These are phyloP conservation scores for Caenorhabditis plicata DNA, from an alignment of 2,888 invertebrate species.

Conservation along the genomic window DNA sequence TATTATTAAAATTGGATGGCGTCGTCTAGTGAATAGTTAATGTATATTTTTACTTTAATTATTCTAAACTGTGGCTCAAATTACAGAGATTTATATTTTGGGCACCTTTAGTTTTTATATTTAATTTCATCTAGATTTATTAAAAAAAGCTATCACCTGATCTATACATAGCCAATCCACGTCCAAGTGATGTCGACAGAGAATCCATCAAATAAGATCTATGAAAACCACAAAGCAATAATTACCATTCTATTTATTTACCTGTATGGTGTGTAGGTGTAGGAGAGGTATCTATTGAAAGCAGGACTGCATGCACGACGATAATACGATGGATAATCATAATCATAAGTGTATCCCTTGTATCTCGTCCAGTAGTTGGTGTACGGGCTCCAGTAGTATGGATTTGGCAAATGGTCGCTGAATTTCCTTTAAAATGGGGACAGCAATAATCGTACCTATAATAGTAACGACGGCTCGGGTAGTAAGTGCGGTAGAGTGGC, in stretches of 20 bases:
- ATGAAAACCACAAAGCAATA: neutral
- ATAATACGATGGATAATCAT: slow-evolving; percentile 55
- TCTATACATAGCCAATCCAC: slow-evolving; percentile 52
- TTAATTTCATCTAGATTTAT: too few species aligned
- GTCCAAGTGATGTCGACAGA: slow-evolving; percentile 38
- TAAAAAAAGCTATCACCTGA: too few species aligned
- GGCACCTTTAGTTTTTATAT: too few species aligned
- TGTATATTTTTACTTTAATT: too few species aligned
- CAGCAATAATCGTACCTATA: slow-evolving; percentile 12
- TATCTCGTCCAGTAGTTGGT: slow-evolving; percentile 59
- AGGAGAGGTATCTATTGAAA: slow-evolving; percentile 43
- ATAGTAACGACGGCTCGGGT: slow-evolving; percentile 37
- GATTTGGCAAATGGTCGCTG: slow-evolving; percentile 57
- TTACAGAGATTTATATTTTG: too few species aligned
- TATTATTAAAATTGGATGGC: too few species aligned
- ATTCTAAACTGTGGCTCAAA: too few species aligned
- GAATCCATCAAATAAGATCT: neutral
- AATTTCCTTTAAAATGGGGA: neutral
- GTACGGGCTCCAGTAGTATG: slow-evolving; percentile 55
- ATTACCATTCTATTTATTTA: neutral
- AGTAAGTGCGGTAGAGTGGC: slow-evolving; percentile 47
- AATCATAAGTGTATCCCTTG: slow-evolving; percentile 62
- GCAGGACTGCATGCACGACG: slow-evolving; percentile 44
- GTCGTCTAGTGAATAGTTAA: too few species aligned
- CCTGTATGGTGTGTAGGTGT: slow-evolving; percentile 50